Evolutionary conservation across 2,888 invertebrate genomes (phyloP).

Genomic region (Brachynemurus nebulosus): DNA sequence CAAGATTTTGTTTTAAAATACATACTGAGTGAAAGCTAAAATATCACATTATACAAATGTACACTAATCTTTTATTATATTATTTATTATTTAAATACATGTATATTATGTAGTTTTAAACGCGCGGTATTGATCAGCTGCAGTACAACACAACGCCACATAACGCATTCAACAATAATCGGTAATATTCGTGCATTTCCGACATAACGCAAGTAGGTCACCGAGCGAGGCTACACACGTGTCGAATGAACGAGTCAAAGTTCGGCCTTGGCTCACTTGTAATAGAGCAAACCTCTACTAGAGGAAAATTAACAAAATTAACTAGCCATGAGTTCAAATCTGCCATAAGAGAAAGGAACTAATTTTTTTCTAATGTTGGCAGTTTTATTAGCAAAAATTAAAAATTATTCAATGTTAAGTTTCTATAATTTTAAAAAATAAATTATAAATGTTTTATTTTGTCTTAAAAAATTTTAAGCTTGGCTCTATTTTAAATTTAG

Average conservation of each 20-base stretch:
- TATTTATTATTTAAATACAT: too few species aligned
- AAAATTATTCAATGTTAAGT: too few species aligned
- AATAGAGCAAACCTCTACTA: not conserved
- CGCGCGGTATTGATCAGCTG: slow-evolving; percentile 10
- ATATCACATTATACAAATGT: not conserved
- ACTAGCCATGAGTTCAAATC: not conserved
- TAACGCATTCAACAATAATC: slow-evolving; percentile 11
- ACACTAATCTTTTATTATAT: not conserved
- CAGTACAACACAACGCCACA: not conserved
- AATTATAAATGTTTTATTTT: too few species aligned
- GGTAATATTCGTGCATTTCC: slow-evolving; percentile 21
- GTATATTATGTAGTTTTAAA: not conserved
- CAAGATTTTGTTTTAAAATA: not conserved
- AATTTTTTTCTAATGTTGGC: too few species aligned
- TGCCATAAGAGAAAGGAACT: slow-evolving; percentile 1
- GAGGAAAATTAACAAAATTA: not conserved
- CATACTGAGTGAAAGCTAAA: not conserved
- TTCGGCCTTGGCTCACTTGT: slow-evolving; percentile 24
- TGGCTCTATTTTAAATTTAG: too few species aligned
- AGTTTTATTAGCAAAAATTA: too few species aligned
- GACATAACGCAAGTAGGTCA: slow-evolving; percentile 23
- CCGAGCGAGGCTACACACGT: slow-evolving; percentile 24
- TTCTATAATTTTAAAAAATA: too few species aligned
- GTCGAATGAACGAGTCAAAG: slow-evolving; percentile 14
- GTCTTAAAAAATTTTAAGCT: too few species aligned